Base-by-base conservation (phyloP, 2,113 vertebrate species). In the Argyrosomus japonicus region DNA sequence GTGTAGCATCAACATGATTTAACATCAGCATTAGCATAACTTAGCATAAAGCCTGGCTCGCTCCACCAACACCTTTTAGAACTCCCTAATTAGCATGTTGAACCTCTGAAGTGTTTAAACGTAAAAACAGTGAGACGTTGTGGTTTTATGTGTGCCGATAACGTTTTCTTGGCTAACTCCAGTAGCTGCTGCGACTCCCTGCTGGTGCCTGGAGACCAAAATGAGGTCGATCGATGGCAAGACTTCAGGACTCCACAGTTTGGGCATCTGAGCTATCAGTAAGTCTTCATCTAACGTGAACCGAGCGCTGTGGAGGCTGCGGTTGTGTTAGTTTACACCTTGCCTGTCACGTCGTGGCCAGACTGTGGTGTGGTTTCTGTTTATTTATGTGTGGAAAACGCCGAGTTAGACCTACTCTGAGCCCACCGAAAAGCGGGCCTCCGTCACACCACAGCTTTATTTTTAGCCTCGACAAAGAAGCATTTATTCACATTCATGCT, bases 361-460 rank as follows among this genome's bases (percentile, higher is more conserved):
- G 85, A 68, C 89, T 63, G 36, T 36, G 32, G 36, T 65, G 40
- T 73, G 77, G 67, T 84, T 86, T 87, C 71, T 91, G 89, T 94
- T 93, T 93, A 90, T 94, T 93, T 91, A 83, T 89, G 67, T 79
- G 82, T 88, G 82, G 86, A 93, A 90, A 83, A 77, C 50, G 36
- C 36, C 6, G 36, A 36, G 36, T 36, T 36, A 86, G 86, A 90
- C 83, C 83, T 69, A 81, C 75, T 86, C 70, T 53, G 82, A 88
- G 78, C 76, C 89, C 81, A 75, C 75, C 54, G 19, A 29, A 81
- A 75, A 73, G 70, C 80, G 77, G 84, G 79, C 76, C 51, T 89
- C 68, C 86, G 69, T 86, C 87, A 77, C 63, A 64, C 81, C 65
- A 57, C 86, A 60, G 71, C 67, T 87, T 84, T 88, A 89, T 88